These are phyloP conservation scores for Tokudaia muenninki DNA, from an alignment of 2,797 vertebrate genomes.

Conservation along the genomic window DNA sequence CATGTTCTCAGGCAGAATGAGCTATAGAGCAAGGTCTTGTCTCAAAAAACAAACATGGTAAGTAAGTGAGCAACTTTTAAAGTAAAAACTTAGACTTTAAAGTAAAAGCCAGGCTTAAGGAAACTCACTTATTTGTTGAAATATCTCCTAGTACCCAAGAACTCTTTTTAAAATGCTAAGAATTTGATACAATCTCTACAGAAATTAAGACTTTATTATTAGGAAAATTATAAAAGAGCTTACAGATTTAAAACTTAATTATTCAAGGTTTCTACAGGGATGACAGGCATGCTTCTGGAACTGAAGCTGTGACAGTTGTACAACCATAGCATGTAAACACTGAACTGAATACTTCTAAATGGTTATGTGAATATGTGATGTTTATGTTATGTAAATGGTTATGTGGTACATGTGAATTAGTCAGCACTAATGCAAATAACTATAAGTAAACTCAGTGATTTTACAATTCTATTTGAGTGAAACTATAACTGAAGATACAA, in stretches of 20 bases:
- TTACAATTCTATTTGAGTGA: slow-evolving; percentile 37
- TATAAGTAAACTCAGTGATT: not conserved
- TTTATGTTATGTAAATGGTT: too few relatives aligned
- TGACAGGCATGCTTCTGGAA: slow-evolving; percentile 7
- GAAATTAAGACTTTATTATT: slow-evolving; percentile 25
- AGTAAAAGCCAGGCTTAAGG: not conserved
- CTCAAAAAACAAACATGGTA: not conserved
- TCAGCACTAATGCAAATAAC: not conserved
- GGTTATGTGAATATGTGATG: too few relatives aligned
- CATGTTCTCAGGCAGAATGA: not conserved
- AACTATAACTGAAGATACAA: slow-evolving; percentile 32
- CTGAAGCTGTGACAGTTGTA: not conserved
- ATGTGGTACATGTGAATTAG: not conserved
- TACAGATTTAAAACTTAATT: slow-evolving; percentile 44
- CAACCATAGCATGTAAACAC: not conserved
- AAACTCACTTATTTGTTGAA: not conserved
- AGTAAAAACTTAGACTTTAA: not conserved
- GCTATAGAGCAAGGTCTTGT: not conserved
- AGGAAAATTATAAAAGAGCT: not conserved
- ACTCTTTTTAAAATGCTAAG: not conserved
- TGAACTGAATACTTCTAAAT: not conserved
- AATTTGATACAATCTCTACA: not conserved
- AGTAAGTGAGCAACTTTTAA: slow-evolving; percentile 11
- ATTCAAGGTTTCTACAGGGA: not conserved
- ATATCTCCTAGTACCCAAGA: not conserved